phyloP scores from a whole-genome alignment of 2,888 invertebrate genomes.

The Brachyopa scutellaris region DNA sequence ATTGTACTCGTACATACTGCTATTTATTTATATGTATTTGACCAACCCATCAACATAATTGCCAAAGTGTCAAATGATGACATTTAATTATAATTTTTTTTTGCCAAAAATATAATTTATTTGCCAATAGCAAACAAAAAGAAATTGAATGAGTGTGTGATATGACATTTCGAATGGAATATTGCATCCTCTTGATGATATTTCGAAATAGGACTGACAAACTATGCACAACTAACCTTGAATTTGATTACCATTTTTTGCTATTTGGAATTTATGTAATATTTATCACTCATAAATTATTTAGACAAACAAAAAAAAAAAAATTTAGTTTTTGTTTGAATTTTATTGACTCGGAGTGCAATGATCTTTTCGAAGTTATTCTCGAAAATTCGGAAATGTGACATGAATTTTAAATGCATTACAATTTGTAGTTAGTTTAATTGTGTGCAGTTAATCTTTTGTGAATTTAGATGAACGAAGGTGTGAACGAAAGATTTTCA shows the following conservation, averaged over 20 bases:
- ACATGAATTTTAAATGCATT: conserved; percentile 50
- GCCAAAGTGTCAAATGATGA: conserved; percentile 13
- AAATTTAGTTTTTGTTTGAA: conserved; percentile 5
- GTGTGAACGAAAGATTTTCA: too few relatives aligned
- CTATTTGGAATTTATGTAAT: conserved; percentile 46
- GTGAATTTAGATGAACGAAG: too few relatives aligned
- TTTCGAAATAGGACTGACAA: conserved; percentile 37
- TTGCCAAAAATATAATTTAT: not conserved
- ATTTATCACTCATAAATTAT: conserved; percentile 60
- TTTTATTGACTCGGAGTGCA: conserved; percentile 52
- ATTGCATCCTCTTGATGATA: conserved; percentile 20
- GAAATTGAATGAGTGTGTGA: too few relatives aligned
- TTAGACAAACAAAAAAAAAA: conserved; percentile 42
- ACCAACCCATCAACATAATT: not conserved
- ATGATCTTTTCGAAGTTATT: conserved; percentile 60
- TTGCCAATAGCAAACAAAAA: too few relatives aligned
- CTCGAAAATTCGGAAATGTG: conserved; percentile 28
- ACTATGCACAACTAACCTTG: conserved; percentile 28
- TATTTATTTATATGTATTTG: not conserved
- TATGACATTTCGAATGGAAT: conserved; percentile 34
- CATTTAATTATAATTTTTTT: not conserved
- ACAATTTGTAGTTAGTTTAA: conserved; percentile 31
- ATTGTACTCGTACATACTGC: not conserved
- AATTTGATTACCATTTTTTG: conserved; percentile 15
- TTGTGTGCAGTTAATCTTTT: too few relatives aligned